Base-by-base conservation (phyloP, 2,113 vertebrate species). In the Chelonoidis abingdonii region DNA sequence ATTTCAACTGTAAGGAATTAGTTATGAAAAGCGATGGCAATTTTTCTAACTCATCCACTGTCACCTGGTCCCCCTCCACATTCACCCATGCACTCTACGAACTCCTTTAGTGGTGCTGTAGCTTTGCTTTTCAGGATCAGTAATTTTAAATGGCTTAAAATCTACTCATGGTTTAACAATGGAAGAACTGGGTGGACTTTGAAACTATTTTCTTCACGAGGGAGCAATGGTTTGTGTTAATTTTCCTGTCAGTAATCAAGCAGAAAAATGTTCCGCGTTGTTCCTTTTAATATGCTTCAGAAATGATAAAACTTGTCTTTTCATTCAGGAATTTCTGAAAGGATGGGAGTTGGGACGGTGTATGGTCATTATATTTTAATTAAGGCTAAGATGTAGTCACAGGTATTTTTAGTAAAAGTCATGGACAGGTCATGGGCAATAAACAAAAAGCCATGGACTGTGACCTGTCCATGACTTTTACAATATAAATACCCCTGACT, bases 131-230 rank as follows among this genome's bases (percentile, higher is more conserved):
- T 95, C 91, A 95, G 84, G 91, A 94, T 91, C 81, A 95, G 65
- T 53, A 89, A 76, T 93, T 95, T 96, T 82, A 95, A 95, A 93
- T 13, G 93, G 86, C 84, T 94, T 92, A 92, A 92, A 93, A 85
- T 85, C 88, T 95, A 83, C 86, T 91, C 65, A 56, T 75, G 83
- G 14, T 9, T 96, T 91, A 93, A 96, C 65, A 95, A 44, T 76
- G 59, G 82, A 94, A 95, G 80, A 96, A 94, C 79, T 82, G 16
- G 89, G 31, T 62, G 54, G 93, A 93, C 86, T 94, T 93, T 35
- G 93, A 95, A 95, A 31, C 38, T 94, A 85, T 93, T 94, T 97
- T 81, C 82, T 94, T 94, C 84, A 75, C 25, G 47, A 93, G 12
- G 81, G 79, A 95, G 75, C 75, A 95, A 69, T 0, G 0, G 22